A percentile compares a stretch with the other conserved stretches of the same genome.
These are phyloP conservation scores for Oryzias melastigma DNA, from an alignment of 2,113 vertebrate species.

Conservation along the genomic window DNA sequence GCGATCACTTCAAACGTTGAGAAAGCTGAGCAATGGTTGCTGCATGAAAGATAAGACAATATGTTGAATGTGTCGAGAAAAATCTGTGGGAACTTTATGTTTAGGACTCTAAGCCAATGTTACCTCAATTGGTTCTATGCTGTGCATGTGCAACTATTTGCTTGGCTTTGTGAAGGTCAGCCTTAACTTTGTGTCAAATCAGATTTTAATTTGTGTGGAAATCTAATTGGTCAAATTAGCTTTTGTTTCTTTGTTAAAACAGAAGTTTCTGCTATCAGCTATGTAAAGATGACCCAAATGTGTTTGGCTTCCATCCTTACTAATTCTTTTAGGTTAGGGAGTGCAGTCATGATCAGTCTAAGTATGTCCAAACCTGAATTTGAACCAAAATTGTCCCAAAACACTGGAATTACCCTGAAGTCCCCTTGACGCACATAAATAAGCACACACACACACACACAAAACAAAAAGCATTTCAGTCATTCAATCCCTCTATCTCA, in stretches of 20 bases:
- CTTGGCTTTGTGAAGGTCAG: no score
- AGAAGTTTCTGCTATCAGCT: conserved; percentile 36
- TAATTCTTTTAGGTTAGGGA: conserved; percentile 5
- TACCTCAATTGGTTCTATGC: no score
- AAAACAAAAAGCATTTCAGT: neutral
- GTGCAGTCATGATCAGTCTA: conserved; percentile 31
- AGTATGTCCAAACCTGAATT: conserved; percentile 26
- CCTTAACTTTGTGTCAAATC: no score
- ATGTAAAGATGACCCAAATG: conserved; percentile 28
- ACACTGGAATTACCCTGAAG: conserved; percentile 1
- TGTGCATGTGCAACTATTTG: no score
- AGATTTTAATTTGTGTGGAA: no score
- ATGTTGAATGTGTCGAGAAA: no score
- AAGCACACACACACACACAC: neutral
- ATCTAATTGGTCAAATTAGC: no score
- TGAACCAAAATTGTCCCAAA: conserved; percentile 14
- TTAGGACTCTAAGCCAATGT: no score
- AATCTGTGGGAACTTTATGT: no score
- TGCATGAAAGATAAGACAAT: no score
- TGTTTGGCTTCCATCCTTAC: conserved; percentile 17
- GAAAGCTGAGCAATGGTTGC: no score
- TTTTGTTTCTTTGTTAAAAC: conserved; percentile 7
- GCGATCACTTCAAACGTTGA: no score
- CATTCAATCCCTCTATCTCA: conserved; percentile 1
- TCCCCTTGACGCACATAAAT: conserved; percentile 5